Base-by-base conservation (phyloP, 2,797 vertebrate genomes). In the Melanotaenia boesemani region DNA sequence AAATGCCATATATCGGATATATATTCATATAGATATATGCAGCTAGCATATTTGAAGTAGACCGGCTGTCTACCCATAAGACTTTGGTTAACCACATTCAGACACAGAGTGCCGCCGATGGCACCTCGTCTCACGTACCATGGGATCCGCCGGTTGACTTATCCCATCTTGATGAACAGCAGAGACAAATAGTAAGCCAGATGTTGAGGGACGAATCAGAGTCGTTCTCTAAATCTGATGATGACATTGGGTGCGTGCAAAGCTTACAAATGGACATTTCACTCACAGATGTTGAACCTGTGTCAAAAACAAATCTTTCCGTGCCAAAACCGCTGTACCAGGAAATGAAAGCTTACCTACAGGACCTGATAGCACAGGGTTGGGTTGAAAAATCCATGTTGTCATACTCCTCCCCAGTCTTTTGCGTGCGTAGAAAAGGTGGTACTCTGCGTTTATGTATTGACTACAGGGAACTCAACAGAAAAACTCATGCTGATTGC, bases 301-400 rank as follows among this genome's bases (percentile, higher is more conserved):
- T 84, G 1, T 62, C 50, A 34, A 30, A 32, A 2, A 64, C 70
- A 9, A 84, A 75, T 30, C 36, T 72, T 2, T 82, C 79, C 22
- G 76, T 86, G n/a, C 72, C 74, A 10, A 84, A 74, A 8, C 74
- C 66, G 2, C 6, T 74, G 2, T 82, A 82, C 18, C 28, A 60
- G 36, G 77, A 82, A 1, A 74, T 80, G 50, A 85, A 87, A 41
- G 58, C 60, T 18, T 67, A 61, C 1, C 9, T 74, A 12, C 32
- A 61, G 28, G 36, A 67, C 28, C 2, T 46, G 26, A 67, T 54
- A 41, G 34, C n/a, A 1, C 63, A 61, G 6, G 56, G 44, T 2
- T 41, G 9, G 4, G 46, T 61, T 2, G 63, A 61, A 55, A 74
- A n/a, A 37, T 74, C 57, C 12, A 74, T 63, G 16, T 74, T 46